Percentiles rank a stretch among this genome's conserved stretches.
Conservation (phyloP, 2,888 invertebrate genomes). For the Melinaea marsaeus region DNA sequence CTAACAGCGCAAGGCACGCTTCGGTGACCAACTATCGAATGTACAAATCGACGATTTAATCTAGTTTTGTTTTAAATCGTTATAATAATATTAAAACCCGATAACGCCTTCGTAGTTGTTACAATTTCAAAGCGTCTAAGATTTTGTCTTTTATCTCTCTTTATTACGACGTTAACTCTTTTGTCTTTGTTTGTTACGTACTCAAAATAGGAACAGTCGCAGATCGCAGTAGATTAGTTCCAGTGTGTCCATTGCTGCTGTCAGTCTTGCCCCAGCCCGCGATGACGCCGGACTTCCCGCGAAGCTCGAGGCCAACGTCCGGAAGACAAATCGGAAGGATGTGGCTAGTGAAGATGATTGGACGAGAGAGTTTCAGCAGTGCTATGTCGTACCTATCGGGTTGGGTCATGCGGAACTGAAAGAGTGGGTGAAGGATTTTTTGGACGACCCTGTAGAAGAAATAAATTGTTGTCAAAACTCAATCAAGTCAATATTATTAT, state of each 20-base stretch:
- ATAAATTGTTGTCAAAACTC: constrained; percentile 1
- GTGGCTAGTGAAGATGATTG: constrained; percentile 80
- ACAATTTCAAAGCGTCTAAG: no score
- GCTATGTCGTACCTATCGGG: constrained; percentile 90
- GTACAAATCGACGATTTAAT: no score
- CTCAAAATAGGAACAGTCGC: constrained; percentile 89
- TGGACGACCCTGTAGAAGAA: constrained; percentile 76
- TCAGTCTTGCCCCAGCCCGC: constrained; percentile 93
- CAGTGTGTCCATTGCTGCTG: constrained; percentile 83
- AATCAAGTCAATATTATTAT: constrained; percentile 7
- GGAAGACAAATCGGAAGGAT: constrained; percentile 90
- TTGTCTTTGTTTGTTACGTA: constrained; percentile 48
- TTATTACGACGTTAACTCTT: no score
- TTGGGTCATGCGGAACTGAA: constrained; percentile 88
- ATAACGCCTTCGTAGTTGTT: no score
- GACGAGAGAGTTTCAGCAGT: constrained; percentile 82
- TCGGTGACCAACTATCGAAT: no score
- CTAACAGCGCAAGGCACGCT: no score
- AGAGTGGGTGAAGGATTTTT: constrained; percentile 87
- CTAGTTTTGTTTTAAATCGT: no score
- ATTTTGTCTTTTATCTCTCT: no score
- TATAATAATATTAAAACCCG: no score
- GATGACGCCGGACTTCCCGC: constrained; percentile 74
- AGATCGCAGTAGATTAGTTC: constrained; percentile 88
- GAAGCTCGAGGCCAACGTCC: constrained; percentile 56